Conservation (phyloP, 2,888 invertebrate species). For the Cephus spinipes region DNA sequence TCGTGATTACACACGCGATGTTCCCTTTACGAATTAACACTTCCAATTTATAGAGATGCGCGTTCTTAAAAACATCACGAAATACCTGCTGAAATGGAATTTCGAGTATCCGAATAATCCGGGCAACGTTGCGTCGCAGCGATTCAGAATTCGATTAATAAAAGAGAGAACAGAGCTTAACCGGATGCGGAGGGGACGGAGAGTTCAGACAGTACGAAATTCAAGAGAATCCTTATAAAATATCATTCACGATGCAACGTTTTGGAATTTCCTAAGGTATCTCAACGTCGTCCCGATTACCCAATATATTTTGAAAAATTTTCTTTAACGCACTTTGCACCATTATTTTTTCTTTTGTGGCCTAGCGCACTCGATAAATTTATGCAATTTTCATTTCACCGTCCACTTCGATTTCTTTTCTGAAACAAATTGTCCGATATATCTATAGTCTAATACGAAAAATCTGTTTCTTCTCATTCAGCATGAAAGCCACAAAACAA, state of each 20-base stretch:
- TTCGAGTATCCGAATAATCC: not conserved
- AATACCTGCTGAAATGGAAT: not conserved
- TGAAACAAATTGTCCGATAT: not conserved
- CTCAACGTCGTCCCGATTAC: not conserved
- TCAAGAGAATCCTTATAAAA: not conserved
- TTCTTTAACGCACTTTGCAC: not conserved
- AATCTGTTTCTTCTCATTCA: not conserved
- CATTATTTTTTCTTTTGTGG: not conserved
- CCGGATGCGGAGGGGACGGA: too few species aligned
- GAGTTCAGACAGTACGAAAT: not conserved
- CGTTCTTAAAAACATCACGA: not conserved
- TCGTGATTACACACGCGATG: not conserved
- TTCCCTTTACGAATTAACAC: not conserved
- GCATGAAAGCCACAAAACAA: not conserved
- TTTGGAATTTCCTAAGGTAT: not conserved
- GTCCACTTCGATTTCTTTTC: not conserved
- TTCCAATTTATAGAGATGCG: not conserved
- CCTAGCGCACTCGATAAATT: not conserved
- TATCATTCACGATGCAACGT: not conserved
- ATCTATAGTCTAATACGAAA: not conserved
- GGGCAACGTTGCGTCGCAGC: not conserved
- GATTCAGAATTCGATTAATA: not conserved
- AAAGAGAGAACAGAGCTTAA: not conserved
- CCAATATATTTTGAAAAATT: not conserved
- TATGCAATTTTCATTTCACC: not conserved